Base-by-base conservation (phyloP, 2,888 invertebrate species). In the Zele albiditarsus region DNA sequence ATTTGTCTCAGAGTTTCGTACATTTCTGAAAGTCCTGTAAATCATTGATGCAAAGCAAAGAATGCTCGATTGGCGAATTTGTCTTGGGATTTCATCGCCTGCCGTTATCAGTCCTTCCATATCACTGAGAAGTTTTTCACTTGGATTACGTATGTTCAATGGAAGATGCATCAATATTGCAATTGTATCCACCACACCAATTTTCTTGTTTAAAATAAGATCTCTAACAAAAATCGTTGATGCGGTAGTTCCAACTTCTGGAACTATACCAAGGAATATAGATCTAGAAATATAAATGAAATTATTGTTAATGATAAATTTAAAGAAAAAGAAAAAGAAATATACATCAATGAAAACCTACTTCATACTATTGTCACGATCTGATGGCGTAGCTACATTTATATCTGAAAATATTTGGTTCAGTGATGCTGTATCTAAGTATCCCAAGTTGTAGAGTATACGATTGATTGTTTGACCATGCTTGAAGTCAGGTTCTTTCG, bases 21-120 rank as follows among this genome's bases (percentile, higher is more conserved):
- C 8, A 27, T 78, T 53, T 31, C 78, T 80, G 63, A 82, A 86
- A 5, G 88, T 87, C 80, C 88, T 89, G 69, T 89, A 83, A 20
- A 91, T 79, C 66, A 91, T 79, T 2, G 89, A 88, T 1, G 90
- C 88, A 82, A 91, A 91, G 73, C 88, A 87, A 14, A 91, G 84
- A 65, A 91, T 86, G 5, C 89, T 89, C 25, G 89, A 84, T 57
- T 88, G 86, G 62, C 83, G 87, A 1, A 90, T 84, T 16, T 85
- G 80, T 73, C 79, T 57, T 78, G 74, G 8, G 2, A 83, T 65
- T 0, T 66, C 23, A 6, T 84, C 80, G 5, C 74, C 83, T 20
- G 88, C 78, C 23, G 80, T 79, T 2, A 87, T 66, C 23, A 91
- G 79, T 8, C 81, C 84, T 78, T 88, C 86, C 84, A 90, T 84